Conservation (phyloP, 2,888 invertebrate species). For the Imbricaverruca yamaguchii region DNA sequence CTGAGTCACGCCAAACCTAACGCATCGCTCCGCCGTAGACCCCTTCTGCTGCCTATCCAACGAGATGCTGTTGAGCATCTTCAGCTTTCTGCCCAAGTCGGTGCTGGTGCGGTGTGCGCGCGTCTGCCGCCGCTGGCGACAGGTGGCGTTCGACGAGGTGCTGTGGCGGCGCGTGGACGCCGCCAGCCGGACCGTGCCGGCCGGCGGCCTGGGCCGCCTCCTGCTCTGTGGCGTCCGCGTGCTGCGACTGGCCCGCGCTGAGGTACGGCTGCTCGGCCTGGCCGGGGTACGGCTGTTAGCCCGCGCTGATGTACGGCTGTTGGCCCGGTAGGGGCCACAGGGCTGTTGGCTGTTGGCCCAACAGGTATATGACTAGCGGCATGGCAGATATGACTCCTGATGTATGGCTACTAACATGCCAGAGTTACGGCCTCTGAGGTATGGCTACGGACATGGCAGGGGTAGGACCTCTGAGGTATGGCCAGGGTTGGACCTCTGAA, state of each 20-base stretch:
- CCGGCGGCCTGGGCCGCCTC: conserved; percentile 63
- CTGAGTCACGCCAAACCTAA: no score
- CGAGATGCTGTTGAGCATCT: conserved; percentile 70
- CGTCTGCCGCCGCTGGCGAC: conserved; percentile 67
- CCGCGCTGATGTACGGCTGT: no score
- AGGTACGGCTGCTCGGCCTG: conserved; percentile 48
- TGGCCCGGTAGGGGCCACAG: no score
- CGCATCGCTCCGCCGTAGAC: conserved; percentile 24
- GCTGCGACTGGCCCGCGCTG: conserved; percentile 67
- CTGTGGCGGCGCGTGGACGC: conserved; percentile 79
- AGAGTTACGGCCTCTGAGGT: no score
- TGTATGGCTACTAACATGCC: no score
- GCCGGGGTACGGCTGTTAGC: background rate
- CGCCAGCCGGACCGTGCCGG: conserved; percentile 55
- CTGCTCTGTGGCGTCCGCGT: conserved; percentile 68
- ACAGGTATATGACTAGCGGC: no score
- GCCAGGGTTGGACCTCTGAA: no score
- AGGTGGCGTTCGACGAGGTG: conserved; percentile 71
- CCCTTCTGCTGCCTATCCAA: conserved; percentile 56
- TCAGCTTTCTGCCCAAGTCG: conserved; percentile 72
- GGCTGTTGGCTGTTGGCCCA: no score
- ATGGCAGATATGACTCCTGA: no score
- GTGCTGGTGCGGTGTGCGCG: conserved; percentile 61
- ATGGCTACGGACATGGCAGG: no score
- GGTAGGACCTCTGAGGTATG: no score